Conservation (phyloP, 2,797 vertebrate genomes). For the Helostoma temminkii region DNA sequence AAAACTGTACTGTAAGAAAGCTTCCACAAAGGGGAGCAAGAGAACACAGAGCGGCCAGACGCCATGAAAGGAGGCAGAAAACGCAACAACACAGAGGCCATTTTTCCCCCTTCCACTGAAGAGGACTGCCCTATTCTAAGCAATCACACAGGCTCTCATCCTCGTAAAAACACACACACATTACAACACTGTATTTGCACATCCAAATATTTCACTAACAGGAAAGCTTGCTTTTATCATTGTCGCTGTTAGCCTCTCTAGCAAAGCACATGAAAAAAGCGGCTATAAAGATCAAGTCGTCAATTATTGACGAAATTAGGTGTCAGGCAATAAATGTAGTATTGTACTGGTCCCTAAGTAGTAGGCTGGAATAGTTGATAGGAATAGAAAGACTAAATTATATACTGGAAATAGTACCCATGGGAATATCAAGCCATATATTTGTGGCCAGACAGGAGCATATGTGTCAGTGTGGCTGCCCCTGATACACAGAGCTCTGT, state of each 20-base stretch:
- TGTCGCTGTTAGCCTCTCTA: neutral
- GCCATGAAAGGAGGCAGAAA: conserved; percentile 74
- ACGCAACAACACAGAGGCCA: conserved; percentile 75
- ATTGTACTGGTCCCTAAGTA: neutral
- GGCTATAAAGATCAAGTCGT: conserved; percentile 20
- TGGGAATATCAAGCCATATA: conserved; percentile 41
- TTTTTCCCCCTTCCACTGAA: conserved; percentile 58
- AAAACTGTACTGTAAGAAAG: conserved; percentile 61
- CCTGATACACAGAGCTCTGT: conserved; percentile 74
- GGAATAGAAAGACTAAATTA: conserved; percentile 26
- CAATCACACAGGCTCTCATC: conserved; percentile 8
- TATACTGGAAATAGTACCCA: conserved; percentile 6
- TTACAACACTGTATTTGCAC: neutral
- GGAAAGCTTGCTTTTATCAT: conserved; percentile 6
- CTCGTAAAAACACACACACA: conserved; percentile 14
- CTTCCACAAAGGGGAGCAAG: conserved; percentile 83
- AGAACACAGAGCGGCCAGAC: conserved; percentile 62
- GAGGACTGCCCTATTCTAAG: conserved; percentile 46
- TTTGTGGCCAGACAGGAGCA: conserved; percentile 60
- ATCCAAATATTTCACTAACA: conserved; percentile 7
- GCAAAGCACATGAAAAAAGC: conserved; percentile 16
- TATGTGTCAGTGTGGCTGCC: conserved; percentile 74
- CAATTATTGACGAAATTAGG: conserved; percentile 57
- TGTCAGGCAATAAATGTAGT: conserved; percentile 22
- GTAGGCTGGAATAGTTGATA: neutral